Evolutionary conservation across 2,888 invertebrate genomes (phyloP).

Genomic region (Andrena haemorrhoa): DNA sequence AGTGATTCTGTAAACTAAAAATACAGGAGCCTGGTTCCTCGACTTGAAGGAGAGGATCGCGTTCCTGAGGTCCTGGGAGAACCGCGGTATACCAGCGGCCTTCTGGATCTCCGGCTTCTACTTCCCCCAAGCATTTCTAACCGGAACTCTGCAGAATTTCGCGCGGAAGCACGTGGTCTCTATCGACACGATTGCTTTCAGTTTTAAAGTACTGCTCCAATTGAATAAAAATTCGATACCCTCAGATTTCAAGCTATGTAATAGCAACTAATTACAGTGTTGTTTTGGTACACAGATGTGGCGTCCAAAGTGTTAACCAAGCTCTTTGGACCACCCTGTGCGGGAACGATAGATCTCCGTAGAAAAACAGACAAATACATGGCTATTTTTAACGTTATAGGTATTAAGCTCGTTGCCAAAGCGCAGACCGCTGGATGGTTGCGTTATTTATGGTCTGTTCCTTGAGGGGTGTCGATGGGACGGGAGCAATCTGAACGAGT

Average conservation of each 20-base stretch:
- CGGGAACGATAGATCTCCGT: neutral
- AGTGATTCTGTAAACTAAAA: neutral
- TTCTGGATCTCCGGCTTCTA: conserved; percentile 95
- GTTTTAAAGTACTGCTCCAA: conserved; percentile 86
- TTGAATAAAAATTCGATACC: too few relatives aligned
- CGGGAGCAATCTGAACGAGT: conserved; percentile 86
- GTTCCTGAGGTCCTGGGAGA: conserved; percentile 89
- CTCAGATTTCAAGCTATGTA: too few relatives aligned
- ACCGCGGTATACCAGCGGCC: conserved; percentile 89
- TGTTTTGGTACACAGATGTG: too few relatives aligned
- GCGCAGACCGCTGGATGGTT: conserved; percentile 87
- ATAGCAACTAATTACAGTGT: too few relatives aligned
- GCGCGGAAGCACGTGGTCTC: conserved; percentile 91
- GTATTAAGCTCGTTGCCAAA: conserved; percentile 85
- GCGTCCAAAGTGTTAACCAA: too few relatives aligned
- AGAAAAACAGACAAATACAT: neutral
- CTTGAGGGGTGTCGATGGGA: conserved; percentile 94
- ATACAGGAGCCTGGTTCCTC: conserved; percentile 88
- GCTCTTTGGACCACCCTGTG: too few relatives aligned
- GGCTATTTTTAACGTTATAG: conserved; percentile 69
- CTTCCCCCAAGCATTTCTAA: conserved; percentile 94
- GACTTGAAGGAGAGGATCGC: conserved; percentile 88
- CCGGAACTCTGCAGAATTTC: conserved; percentile 93
- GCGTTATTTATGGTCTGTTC: conserved; percentile 89
- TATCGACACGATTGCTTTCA: conserved; percentile 90